phyloP scores from a whole-genome alignment of 2,888 invertebrate genomes.

The Helobdella robusta region DNA sequence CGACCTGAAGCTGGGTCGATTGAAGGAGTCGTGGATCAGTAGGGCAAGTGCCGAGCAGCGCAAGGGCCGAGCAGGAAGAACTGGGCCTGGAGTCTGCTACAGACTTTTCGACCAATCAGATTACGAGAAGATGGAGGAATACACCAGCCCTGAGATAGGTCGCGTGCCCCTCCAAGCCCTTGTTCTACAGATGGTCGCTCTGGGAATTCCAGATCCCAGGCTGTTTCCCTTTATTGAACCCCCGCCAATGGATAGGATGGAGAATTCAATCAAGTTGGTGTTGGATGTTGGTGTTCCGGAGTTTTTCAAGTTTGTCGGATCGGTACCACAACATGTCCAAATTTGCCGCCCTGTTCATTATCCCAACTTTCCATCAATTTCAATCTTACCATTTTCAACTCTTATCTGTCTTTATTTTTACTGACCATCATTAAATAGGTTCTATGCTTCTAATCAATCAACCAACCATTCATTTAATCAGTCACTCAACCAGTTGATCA shows the following conservation, averaged over 20 bases:
- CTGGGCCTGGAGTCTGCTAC: constrained; percentile 86
- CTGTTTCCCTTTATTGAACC: constrained; percentile 86
- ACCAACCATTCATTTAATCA: too few species aligned
- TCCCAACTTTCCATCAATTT: too few species aligned
- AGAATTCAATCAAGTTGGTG: constrained; percentile 71
- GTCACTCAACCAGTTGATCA: too few species aligned
- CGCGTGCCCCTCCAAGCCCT: constrained; percentile 85
- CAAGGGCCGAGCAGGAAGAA: constrained; percentile 71
- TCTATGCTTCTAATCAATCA: too few species aligned
- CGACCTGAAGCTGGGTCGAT: constrained; percentile 70
- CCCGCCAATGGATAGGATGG: constrained; percentile 73
- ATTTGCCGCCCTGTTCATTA: too few species aligned
- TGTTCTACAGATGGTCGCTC: constrained; percentile 74
- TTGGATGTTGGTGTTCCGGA: too few species aligned
- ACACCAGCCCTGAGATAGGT: constrained; percentile 83
- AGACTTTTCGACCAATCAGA: constrained; percentile 57
- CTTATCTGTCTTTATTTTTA: too few species aligned
- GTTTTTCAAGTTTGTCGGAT: background rate
- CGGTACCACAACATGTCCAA: background rate
- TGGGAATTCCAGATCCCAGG: constrained; percentile 81
- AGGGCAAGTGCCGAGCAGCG: constrained; percentile 92
- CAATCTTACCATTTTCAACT: too few species aligned
- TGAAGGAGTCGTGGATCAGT: constrained; percentile 65
- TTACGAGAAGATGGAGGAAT: constrained; percentile 46
- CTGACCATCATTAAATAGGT: too few species aligned